Evolutionary conservation across 2,113 vertebrate genomes (phyloP).

Genomic region (Takifugu flavidus): DNA sequence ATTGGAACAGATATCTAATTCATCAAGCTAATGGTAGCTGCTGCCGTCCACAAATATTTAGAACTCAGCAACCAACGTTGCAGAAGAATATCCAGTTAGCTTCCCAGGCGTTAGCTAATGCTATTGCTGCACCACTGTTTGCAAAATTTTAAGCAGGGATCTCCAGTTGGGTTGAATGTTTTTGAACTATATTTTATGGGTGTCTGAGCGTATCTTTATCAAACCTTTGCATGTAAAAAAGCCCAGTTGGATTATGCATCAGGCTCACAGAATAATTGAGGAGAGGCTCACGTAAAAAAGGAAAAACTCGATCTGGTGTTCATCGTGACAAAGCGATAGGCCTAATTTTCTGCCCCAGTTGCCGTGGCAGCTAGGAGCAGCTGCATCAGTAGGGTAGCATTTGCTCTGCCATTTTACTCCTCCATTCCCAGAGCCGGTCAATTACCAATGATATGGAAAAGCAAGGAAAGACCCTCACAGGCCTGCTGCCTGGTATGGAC

Average conservation of each 20-base stretch:
- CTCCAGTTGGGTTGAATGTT: too few relatives aligned
- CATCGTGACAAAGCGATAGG: constrained; percentile 57
- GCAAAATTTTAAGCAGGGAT: too few relatives aligned
- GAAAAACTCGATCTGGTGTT: constrained; percentile 26
- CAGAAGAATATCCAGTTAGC: too few relatives aligned
- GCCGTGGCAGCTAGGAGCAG: constrained; percentile 58
- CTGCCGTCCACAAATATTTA: too few relatives aligned
- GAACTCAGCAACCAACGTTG: too few relatives aligned
- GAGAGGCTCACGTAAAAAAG: constrained; percentile 9
- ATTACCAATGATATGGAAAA: constrained; percentile 65
- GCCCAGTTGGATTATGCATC: not conserved
- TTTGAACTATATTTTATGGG: not conserved
- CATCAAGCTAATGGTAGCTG: too few relatives aligned
- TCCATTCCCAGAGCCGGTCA: constrained; percentile 47
- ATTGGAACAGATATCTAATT: too few relatives aligned
- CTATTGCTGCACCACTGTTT: too few relatives aligned
- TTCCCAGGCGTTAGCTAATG: too few relatives aligned
- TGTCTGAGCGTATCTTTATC: not conserved
- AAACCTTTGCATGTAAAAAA: too few relatives aligned
- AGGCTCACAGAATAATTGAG: not conserved
- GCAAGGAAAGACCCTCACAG: constrained; percentile 36
- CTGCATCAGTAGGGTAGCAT: constrained; percentile 49
- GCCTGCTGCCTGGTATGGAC: constrained; percentile 34
- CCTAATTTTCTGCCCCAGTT: constrained; percentile 74
- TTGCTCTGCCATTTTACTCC: constrained; percentile 29